Percentiles rank a stretch among this genome's conserved stretches.
Conservation (phyloP, 2,888 invertebrate species). For the Teinopalpus imperialis region DNA sequence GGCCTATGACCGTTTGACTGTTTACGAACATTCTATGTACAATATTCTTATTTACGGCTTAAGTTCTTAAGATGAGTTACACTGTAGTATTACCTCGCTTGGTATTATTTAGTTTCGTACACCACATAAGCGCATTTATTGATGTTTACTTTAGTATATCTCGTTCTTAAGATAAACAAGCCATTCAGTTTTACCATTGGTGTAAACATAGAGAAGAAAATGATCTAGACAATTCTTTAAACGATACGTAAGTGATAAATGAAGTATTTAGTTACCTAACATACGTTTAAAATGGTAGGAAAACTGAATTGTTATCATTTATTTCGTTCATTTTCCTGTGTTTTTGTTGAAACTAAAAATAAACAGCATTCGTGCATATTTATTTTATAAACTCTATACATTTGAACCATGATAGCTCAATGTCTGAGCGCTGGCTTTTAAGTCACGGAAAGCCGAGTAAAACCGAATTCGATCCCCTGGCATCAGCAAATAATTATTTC, state of each 20-base stretch:
- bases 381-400: no score
- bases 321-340: not conserved
- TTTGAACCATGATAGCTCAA: no score
- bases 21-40: no score
- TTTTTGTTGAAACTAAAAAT: no score
- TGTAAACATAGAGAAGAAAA: constrained; percentile 2
- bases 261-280: not conserved
- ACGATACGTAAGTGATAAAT: constrained; percentile 1
- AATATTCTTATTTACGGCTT: no score
- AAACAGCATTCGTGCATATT: no score
- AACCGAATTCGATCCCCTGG: no score
- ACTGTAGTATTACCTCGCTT: constrained; percentile 1
- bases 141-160: constrained; percentile 10
- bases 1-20: no score
- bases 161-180: constrained; percentile 2
- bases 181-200: not conserved
- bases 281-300: constrained; percentile 1
- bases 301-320: constrained; percentile 1
- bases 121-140: not conserved
- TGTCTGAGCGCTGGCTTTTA: no score
- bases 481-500: no score
- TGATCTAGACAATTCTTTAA: constrained; percentile 5
- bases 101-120: no score
- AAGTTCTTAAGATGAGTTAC: constrained; percentile 1
- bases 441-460: no score